A percentile compares a stretch with the other conserved stretches of the same genome.
phyloP scores from a whole-genome alignment of 2,888 invertebrate genomes.

The Dicyrtoma fusca region DNA sequence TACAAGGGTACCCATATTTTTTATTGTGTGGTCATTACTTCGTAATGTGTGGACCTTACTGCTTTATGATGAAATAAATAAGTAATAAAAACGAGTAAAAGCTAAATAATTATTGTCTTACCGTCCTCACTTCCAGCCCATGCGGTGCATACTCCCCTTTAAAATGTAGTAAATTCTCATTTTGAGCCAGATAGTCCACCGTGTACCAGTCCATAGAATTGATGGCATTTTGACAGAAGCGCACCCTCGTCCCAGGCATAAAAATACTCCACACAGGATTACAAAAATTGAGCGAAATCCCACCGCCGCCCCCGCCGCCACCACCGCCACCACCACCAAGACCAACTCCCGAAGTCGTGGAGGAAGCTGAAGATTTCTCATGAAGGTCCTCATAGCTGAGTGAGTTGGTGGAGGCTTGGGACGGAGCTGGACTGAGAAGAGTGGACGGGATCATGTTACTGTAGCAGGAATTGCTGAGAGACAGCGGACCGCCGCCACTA shows the following conservation, averaged over 20 bases:
- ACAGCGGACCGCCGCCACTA: constrained; percentile 29
- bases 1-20: no score
- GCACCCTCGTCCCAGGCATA: constrained; percentile 58
- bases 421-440: constrained; percentile 58
- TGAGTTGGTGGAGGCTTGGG: constrained; percentile 58
- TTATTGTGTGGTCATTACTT: no score
- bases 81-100: no score
- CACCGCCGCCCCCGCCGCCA: no score
- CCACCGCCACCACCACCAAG: neutral
- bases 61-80: no score
- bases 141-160: constrained; percentile 58
- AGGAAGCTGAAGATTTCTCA: constrained; percentile 39
- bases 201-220: constrained; percentile 55
- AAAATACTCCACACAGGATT: constrained; percentile 61
- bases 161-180: constrained; percentile 39
- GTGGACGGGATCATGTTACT: constrained; percentile 55
- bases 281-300: constrained; percentile 58
- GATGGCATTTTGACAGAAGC: constrained; percentile 49
- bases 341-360: constrained; percentile 1
- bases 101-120: no score
- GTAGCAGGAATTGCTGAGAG: constrained; percentile 41
- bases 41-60: no score
- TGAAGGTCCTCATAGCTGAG: constrained; percentile 58
- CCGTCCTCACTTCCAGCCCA: constrained; percentile 57
- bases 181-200: constrained; percentile 52